phyloP scores from a whole-genome alignment of 2,888 invertebrate genomes.

The Caenorhabditis sp. region DNA sequence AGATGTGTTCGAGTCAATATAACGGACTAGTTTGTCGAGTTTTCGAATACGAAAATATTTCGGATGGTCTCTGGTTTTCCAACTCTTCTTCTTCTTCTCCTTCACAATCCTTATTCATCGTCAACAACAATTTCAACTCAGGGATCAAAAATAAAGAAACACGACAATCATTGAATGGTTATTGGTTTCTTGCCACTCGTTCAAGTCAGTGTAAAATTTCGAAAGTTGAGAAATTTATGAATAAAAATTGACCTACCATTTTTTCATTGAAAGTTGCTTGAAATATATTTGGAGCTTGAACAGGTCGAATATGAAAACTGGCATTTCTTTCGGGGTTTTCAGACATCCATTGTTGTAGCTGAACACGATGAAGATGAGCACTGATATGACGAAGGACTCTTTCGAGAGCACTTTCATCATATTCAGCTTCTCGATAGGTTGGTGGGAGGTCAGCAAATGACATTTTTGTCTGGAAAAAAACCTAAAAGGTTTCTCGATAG shows the following conservation, averaged over 20 bases:
- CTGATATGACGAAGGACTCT: slow-evolving; percentile 43
- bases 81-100: slow-evolving; percentile 32
- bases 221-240: slow-evolving; percentile 32
- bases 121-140: slow-evolving; percentile 69
- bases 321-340: slow-evolving; percentile 34
- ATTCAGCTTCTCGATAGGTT: slow-evolving; percentile 15
- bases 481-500: no score
- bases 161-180: slow-evolving; percentile 61
- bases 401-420: slow-evolving; percentile 41
- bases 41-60: slow-evolving; percentile 62
- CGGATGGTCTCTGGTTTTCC: slow-evolving; percentile 66
- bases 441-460: slow-evolving; percentile 33
- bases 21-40: slow-evolving; percentile 60
- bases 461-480: slow-evolving; percentile 15
- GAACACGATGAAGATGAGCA: slow-evolving; percentile 28
- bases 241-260: slow-evolving; percentile 26
- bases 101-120: slow-evolving; percentile 45
- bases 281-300: slow-evolving; percentile 23
- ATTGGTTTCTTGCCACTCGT: slow-evolving; percentile 59
- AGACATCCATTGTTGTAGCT: slow-evolving; percentile 50
- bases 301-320: slow-evolving; percentile 46
- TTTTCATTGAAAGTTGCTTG: slow-evolving; percentile 39
- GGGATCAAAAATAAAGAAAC: slow-evolving; percentile 65
- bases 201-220: slow-evolving; percentile 31
- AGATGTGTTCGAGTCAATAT: slow-evolving; percentile 56